These are phyloP conservation scores for Zaprionus capensis DNA, from an alignment of 1,140 invertebrate genomes.

Conservation along the genomic window DNA sequence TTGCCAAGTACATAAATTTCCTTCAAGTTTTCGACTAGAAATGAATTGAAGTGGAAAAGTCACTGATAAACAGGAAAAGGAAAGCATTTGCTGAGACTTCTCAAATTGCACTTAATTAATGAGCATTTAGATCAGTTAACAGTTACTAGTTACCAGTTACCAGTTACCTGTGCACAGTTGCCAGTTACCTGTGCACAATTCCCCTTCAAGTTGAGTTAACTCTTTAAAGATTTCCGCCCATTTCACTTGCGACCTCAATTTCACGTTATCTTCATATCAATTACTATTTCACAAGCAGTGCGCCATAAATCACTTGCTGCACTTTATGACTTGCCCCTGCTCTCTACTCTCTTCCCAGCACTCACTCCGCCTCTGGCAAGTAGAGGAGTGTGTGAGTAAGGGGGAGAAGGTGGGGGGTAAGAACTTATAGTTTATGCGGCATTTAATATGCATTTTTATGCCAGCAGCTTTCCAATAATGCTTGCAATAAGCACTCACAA, in stretches of 20 bases:
- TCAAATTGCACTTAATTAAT: constrained; percentile 30
- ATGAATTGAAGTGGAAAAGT: constrained; percentile 52
- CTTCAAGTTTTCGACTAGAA: constrained; percentile 4
- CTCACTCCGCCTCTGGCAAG: background rate
- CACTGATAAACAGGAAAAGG: constrained; percentile 40
- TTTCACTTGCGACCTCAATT: background rate
- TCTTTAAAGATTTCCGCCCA: background rate
- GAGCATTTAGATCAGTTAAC: background rate
- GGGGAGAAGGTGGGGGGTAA: background rate
- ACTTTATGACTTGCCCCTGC: constrained; percentile 23
- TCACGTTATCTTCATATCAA: constrained; percentile 11
- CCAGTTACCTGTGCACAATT: background rate
- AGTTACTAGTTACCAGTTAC: background rate
- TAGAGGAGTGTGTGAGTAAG: background rate
- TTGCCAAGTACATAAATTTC: constrained; percentile 24
- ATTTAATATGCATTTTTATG: constrained; percentile 72
- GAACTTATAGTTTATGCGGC: constrained; percentile 52
- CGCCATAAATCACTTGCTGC: constrained; percentile 26
- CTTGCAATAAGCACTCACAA: constrained; percentile 48
- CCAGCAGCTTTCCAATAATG: constrained; percentile 63
- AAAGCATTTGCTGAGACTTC: constrained; percentile 2
- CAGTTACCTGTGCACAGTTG: no score
- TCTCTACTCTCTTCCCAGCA: background rate
- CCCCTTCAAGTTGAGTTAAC: background rate
- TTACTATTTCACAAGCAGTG: constrained; percentile 17